Evolutionary conservation across 2,797 vertebrate species (phyloP), one percentile per base, ranked within the genome.

Genomic region (Lates japonicus): DNA sequence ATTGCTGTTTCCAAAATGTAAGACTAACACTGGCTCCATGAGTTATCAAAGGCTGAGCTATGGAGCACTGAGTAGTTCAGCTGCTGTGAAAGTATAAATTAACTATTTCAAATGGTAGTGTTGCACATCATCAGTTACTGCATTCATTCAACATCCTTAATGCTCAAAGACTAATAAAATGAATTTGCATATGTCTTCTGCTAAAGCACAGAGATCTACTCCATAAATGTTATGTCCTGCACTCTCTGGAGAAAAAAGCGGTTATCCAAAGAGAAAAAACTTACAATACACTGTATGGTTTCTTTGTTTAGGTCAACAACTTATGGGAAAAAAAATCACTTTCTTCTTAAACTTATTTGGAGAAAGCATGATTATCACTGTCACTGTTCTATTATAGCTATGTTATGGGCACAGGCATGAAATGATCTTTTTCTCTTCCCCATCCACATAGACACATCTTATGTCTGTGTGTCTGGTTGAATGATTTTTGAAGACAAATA

Each of bases 1-100:
- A 73, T 61, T 78, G 35, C n/a, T 54, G 9, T 65, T 76, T 66
- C 22, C 72, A 78, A 58, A 80, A 82, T 65, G 22, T 39, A 35
- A 16, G 52, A 49, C n/a, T 55, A 63, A 12, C 39, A 20, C 39
- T n/a, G 37, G 54, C 57, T 70, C 54, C 49, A 13, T 7, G 44
- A 39, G 48, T 82, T 84, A 35, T 80, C 64, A 70, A 49, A 71
- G 66, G 41, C 60, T 33, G 37, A 49, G 60, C 54, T 51, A 7
- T 55, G 16, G 25, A 25, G n/a, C 42, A 54, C 7, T 51, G 44
- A 49, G 22, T 42, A 58, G 33, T 37, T 46, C 6, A 22, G 13
- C 61, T 16, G 52, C 37, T 22, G 58, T 13, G 29, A 4, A 17
- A 58, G n/a, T 51, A 69, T 33, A 48, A 62, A 71, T 31, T 48